Evolutionary conservation across 1,140 invertebrate species (phyloP).

Genomic region (Antheraea mylitta): DNA sequence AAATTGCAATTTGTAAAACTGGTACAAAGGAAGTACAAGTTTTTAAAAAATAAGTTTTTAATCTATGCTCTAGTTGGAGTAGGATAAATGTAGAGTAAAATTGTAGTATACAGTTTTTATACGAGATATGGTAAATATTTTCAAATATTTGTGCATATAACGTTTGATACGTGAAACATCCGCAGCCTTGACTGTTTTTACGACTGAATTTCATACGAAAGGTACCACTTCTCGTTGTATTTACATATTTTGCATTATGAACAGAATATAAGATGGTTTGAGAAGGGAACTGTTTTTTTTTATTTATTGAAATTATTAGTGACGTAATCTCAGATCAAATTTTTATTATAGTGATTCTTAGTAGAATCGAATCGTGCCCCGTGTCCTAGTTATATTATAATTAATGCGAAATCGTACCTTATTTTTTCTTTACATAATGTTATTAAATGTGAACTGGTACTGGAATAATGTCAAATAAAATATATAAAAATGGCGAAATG

Average conservation of each 20-base stretch:
- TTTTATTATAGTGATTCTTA: conserved; percentile 17
- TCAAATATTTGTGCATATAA: background rate
- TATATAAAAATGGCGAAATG: conserved; percentile 44
- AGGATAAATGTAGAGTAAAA: background rate
- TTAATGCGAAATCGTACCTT: conserved; percentile 48
- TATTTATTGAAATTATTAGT: background rate
- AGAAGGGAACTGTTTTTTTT: background rate
- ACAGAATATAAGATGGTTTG: background rate
- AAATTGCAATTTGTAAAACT: background rate
- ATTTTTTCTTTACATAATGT: conserved; percentile 53
- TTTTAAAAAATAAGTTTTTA: background rate
- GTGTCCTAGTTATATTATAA: conserved; percentile 48
- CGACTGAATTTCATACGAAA: background rate
- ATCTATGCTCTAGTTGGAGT: background rate
- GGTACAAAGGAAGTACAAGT: conserved; percentile 2
- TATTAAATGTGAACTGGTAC: conserved; percentile 56
- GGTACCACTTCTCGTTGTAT: background rate
- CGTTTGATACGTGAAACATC: background rate
- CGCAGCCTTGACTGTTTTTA: background rate
- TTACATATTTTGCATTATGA: background rate
- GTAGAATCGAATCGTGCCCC: conserved; percentile 27
- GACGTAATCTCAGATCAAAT: conserved; percentile 40
- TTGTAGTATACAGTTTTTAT: background rate
- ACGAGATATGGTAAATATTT: background rate
- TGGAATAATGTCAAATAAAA: conserved; percentile 57